Base-by-base conservation (phyloP, 2,797 vertebrate genomes). In the Sebastes diploproa region DNA sequence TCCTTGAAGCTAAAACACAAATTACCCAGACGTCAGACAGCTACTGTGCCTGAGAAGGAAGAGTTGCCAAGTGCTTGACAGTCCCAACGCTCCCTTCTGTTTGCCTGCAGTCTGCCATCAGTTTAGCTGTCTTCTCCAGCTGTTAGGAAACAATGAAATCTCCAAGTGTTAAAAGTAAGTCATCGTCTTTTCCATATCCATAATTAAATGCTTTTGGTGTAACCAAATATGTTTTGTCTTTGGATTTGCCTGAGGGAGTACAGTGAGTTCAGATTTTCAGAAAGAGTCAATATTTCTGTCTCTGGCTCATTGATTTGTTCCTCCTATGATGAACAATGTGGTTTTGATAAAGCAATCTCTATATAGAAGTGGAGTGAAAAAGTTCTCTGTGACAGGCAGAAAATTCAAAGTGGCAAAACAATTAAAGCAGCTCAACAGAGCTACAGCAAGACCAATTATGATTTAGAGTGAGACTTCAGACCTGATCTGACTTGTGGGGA, bases 21-120 rank as follows among this genome's bases (percentile, higher is more conserved):
- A 85, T 77, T 70, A 67, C 29, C 34, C 76, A 46, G 60, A 80
- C 3, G 52, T 87, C 36, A 68, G 72, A 61, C 34, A 72, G 79
- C 52, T 69, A 69, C 72, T 81, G 30, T 29, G 68, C 72, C 63
- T 38, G 63, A 80, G 54, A 76, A 59, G 54, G 67, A 72, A 72
- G 46, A 82, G 66, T 14, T 58, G 52, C 20, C 54, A 78, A 81
- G 80, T 68, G 38, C 59, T 68, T 62, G 64, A 82, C 42, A 81
- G 72, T 80, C 64, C 58, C 86, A 85, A 83, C 7, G 20, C 69
- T 80, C 22, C 69, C 71, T 58, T 77, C 66, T 81, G 81, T 73
- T 80, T 77, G 72, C 84, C 70, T 58, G 56, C 72, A 69, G 78
- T 85, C 66, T 81, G 69, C 87, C 79, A 80, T 88, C 64, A 63